Evolutionary conservation across 2,797 vertebrate genomes (phyloP).

Genomic region (Hoplostethus atlanticus): DNA sequence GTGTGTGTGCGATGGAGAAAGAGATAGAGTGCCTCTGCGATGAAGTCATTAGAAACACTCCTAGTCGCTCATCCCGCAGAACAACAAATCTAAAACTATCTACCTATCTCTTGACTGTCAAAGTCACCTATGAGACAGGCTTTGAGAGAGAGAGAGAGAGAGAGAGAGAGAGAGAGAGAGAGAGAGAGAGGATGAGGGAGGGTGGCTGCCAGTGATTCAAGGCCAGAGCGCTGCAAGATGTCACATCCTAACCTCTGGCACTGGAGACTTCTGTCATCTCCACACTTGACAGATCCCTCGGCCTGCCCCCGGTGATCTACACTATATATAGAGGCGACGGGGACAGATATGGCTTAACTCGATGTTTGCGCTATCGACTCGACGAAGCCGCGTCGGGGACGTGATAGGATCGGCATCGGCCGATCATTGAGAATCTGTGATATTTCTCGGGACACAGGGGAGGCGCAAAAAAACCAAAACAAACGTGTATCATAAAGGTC

Average conservation of each 20-base stretch:
- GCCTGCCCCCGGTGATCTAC: slow-evolving; percentile 59
- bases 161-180: slow-evolving; percentile 9
- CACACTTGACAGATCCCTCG: slow-evolving; percentile 69
- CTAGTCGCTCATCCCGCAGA: slow-evolving; percentile 1
- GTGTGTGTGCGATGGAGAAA: slow-evolving; percentile 16
- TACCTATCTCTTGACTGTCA: slow-evolving; percentile 46
- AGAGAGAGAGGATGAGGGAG: slow-evolving; percentile 6
- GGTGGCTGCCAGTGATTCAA: slow-evolving; percentile 45
- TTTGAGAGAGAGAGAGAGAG: slow-evolving; percentile 11
- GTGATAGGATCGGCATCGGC: not conserved
- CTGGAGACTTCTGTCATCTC: slow-evolving; percentile 69
- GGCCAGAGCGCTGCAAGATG: slow-evolving; percentile 60
- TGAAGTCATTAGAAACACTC: not conserved
- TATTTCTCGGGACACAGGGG: slow-evolving; percentile 7
- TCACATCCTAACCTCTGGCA: slow-evolving; percentile 72
- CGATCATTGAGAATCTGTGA: slow-evolving; percentile 15
- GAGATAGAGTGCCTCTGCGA: not conserved
- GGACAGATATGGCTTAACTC: slow-evolving; percentile 44
- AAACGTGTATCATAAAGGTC: slow-evolving; percentile 40
- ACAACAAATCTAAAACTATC: slow-evolving; percentile 26
- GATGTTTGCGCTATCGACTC: slow-evolving; percentile 37
- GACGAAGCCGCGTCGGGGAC: slow-evolving; percentile 2
- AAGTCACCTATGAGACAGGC: slow-evolving; percentile 49
- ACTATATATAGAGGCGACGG: slow-evolving; percentile 68
- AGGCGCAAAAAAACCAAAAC: not conserved